Percentiles rank a stretch among this genome's conserved stretches.
Evolutionary conservation across 2,888 invertebrate genomes (phyloP).

Genomic region (Glomeris marginata): DNA sequence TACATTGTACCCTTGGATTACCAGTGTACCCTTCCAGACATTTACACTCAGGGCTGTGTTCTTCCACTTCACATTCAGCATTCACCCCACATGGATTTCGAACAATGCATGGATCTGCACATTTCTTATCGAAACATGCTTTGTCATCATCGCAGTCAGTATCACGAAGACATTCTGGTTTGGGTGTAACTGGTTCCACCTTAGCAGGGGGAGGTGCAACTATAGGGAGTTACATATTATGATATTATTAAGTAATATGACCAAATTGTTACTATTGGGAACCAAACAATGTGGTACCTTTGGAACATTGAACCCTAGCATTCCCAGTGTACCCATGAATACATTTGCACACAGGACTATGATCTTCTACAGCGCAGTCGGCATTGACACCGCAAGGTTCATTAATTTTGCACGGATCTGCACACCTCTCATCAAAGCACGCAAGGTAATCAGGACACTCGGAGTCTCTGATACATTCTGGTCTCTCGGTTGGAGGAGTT

Average conservation of each 20-base stretch:
- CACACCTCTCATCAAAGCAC: conserved; percentile 49
- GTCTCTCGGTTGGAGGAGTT: conserved; percentile 33
- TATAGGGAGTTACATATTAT: conserved; percentile 17
- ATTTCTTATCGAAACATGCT: conserved; percentile 44
- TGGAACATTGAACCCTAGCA: conserved; percentile 32
- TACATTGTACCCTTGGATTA: conserved; percentile 63
- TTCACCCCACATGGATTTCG: conserved; percentile 67
- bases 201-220: conserved; percentile 4
- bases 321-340: conserved; percentile 72
- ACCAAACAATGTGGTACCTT: conserved; percentile 1
- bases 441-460: conserved; percentile 62
- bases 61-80: conserved; percentile 65
- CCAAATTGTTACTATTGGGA: no score
- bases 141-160: conserved; percentile 61
- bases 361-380: conserved; percentile 59
- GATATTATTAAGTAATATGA: no score
- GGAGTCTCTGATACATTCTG: conserved; percentile 50
- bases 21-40: conserved; percentile 50
- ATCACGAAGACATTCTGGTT: conserved; percentile 67
- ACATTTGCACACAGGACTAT: conserved; percentile 70
- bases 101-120: conserved; percentile 62
- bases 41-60: conserved; percentile 62
- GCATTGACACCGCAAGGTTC: conserved; percentile 63
- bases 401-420: conserved; percentile 20
- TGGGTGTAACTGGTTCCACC: conserved; percentile 7